These are phyloP conservation scores for Eptesicus fuscus DNA, from an alignment of 2,113 vertebrate genomes.

Conservation along the genomic window DNA sequence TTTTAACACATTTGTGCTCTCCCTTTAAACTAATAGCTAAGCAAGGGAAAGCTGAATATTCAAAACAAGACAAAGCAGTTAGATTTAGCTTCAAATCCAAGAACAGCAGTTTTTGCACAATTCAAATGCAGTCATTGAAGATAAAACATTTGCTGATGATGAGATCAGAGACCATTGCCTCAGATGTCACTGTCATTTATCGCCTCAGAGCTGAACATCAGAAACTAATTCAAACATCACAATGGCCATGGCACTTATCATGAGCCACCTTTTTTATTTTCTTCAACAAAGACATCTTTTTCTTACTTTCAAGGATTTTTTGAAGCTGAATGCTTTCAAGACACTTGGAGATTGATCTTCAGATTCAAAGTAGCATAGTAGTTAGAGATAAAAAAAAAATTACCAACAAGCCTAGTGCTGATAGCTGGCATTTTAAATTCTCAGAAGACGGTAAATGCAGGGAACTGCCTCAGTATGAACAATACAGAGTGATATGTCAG, in stretches of 20 bases:
- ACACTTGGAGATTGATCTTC: neutral
- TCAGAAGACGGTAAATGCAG: neutral
- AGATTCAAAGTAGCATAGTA: neutral
- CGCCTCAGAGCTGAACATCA: neutral
- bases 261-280: neutral
- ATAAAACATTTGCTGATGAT: constrained; percentile 6
- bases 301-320: constrained; percentile 41
- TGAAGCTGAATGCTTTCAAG: constrained; percentile 25
- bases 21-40: constrained; percentile 2
- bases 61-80: constrained; percentile 29
- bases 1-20: neutral
- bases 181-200: neutral
- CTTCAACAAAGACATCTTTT: constrained; percentile 41
- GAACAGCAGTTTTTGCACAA: constrained; percentile 25
- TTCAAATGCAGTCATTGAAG: constrained; percentile 25
- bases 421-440: constrained; percentile 16
- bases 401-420: neutral
- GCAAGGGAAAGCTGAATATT: neutral
- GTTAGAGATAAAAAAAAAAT: neutral
- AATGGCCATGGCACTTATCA: neutral
- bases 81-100: constrained; percentile 16
- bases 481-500: neutral
- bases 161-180: neutral
- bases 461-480: neutral
- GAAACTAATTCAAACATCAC: neutral